Conservation (phyloP, 2,888 invertebrate genomes). For the Idaea aversata region DNA sequence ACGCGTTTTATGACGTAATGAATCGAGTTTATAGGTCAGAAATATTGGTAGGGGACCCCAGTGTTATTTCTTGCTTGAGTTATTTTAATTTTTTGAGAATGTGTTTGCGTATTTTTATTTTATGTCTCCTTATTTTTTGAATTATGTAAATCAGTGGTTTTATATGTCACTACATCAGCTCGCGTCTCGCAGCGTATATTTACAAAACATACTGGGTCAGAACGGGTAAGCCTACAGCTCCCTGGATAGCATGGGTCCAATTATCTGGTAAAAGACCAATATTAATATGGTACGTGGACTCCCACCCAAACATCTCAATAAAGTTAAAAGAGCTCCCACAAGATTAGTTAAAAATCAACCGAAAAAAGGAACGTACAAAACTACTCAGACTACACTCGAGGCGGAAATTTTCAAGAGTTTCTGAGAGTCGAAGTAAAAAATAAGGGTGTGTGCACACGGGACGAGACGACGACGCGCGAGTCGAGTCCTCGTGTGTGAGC, state of each 20-base stretch:
- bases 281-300: neutral
- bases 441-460: conserved; percentile 16
- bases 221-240: too few relatives aligned
- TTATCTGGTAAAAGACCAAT: neutral
- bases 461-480: conserved; percentile 15
- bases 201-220: too few relatives aligned
- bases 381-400: conserved; percentile 23
- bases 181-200: too few relatives aligned
- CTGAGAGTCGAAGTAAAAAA: conserved; percentile 21
- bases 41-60: neutral
- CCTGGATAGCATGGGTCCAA: too few relatives aligned
- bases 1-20: neutral
- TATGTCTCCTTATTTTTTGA: neutral
- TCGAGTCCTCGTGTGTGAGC: conserved; percentile 9
- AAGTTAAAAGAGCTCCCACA: neutral
- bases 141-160: neutral
- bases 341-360: conserved; percentile 6
- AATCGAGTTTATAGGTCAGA: conserved; percentile 1
- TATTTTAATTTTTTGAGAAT: neutral
- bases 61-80: neutral
- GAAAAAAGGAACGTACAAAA: conserved; percentile 17
- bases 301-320: neutral
- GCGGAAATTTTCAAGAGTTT: conserved; percentile 28
- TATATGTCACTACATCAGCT: neutral
- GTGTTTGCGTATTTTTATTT: neutral